These are phyloP conservation scores for Felis chaus DNA, from an alignment of 2,113 vertebrate species.

Conservation along the genomic window DNA sequence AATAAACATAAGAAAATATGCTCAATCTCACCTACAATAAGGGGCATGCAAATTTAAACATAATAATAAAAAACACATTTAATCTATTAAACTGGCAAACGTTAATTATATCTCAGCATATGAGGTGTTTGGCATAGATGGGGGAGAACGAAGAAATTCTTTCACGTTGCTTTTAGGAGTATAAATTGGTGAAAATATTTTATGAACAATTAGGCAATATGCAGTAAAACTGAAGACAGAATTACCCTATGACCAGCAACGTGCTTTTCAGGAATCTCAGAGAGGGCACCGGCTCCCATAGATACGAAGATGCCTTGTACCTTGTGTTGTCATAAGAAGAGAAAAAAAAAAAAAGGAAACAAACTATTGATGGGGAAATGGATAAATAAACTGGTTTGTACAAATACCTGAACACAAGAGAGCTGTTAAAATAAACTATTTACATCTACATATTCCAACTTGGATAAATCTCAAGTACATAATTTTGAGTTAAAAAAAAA, in stretches of 20 bases:
- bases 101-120: neutral
- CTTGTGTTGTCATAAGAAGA: neutral
- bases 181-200: conserved; percentile 8
- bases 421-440: neutral
- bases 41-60: neutral
- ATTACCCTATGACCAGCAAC: neutral
- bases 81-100: neutral
- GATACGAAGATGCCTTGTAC: neutral
- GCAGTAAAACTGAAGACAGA: neutral
- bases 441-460: neutral
- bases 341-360: neutral
- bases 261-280: neutral
- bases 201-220: neutral
- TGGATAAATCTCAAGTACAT: neutral
- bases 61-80: neutral
- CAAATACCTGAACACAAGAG: neutral
- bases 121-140: neutral
- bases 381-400: neutral
- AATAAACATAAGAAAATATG: neutral
- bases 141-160: neutral
- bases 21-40: neutral
- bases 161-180: neutral
- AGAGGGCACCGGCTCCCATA: neutral
- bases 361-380: neutral
- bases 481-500: conserved; percentile 18